Conservation (phyloP, 2,113 vertebrate genomes). For the Neodon shergylaensis region DNA sequence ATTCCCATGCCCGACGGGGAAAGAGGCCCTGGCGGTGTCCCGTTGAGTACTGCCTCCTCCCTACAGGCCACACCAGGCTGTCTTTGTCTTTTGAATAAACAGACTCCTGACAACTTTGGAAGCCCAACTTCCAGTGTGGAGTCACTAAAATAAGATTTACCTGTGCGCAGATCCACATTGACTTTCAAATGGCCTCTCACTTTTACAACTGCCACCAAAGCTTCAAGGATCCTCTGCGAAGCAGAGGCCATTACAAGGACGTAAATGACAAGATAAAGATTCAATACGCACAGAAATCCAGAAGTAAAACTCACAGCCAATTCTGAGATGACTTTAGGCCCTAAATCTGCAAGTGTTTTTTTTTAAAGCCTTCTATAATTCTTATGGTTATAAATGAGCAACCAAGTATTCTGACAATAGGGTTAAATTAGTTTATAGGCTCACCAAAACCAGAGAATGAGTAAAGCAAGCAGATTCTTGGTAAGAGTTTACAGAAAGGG, state of each 20-base stretch:
- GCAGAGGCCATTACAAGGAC: constrained; percentile 46
- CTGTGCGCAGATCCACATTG: background rate
- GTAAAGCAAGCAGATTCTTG: background rate
- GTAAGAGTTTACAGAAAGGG: background rate
- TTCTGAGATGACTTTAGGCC: constrained; percentile 56
- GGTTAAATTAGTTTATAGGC: constrained; percentile 54
- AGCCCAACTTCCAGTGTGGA: background rate
- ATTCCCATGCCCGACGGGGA: background rate
- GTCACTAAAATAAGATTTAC: constrained; percentile 46
- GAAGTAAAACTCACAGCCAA: constrained; percentile 49
- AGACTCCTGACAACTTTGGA: background rate
- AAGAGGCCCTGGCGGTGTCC: no score
- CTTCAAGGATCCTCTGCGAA: constrained; percentile 16
- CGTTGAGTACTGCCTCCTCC: rapidly evolving
- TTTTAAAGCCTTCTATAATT: constrained; percentile 51
- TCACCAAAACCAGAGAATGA: constrained; percentile 38
- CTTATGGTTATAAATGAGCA: constrained; percentile 39
- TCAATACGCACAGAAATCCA: constrained; percentile 50
- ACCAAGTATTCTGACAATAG: constrained; percentile 21
- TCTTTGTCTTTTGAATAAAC: background rate
- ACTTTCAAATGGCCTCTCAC: constrained; percentile 54
- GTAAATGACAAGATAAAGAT: constrained; percentile 53
- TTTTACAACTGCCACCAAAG: constrained; percentile 52
- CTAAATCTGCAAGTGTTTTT: constrained; percentile 58
- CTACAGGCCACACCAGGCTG: rapidly evolving